Evolutionary conservation across 2,113 vertebrate species (phyloP).

Genomic region (Phaethornis superciliosus): DNA sequence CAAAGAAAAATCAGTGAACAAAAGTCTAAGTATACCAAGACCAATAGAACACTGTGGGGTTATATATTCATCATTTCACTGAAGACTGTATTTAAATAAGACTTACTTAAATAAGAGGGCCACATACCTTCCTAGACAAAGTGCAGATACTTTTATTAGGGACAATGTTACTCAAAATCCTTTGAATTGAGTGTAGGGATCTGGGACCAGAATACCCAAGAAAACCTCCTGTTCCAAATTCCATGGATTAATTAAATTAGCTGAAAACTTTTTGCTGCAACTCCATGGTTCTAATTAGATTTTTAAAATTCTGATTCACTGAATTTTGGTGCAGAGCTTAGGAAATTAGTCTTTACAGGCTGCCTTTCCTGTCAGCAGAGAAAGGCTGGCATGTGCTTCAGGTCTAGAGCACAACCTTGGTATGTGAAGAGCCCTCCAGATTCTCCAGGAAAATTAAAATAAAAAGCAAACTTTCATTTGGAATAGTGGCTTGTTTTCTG

Average conservation of each 20-base stretch:
- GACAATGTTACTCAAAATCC: not conserved
- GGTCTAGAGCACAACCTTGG: not conserved
- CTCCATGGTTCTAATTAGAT: not conserved
- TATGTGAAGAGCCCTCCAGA: not conserved
- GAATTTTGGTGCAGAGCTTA: not conserved
- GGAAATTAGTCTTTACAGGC: not conserved
- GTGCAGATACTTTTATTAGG: not conserved
- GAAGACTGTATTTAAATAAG: not conserved
- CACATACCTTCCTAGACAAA: not conserved
- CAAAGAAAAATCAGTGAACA: not conserved
- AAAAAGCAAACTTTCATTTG: not conserved
- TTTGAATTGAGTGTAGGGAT: not conserved
- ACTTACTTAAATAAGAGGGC: not conserved
- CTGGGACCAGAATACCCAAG: not conserved
- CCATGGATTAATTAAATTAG: not conserved
- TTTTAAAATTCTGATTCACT: not conserved
- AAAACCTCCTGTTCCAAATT: not conserved
- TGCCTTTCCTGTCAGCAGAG: not conserved
- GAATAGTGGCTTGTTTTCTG: not conserved
- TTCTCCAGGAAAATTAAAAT: not conserved
- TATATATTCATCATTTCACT: not conserved
- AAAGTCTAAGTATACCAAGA: not conserved
- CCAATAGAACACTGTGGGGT: not conserved
- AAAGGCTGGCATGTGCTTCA: not conserved
- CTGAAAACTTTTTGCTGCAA: not conserved